Conservation (phyloP, 1,140 invertebrate genomes). For the Macrobrachium nipponense region DNA sequence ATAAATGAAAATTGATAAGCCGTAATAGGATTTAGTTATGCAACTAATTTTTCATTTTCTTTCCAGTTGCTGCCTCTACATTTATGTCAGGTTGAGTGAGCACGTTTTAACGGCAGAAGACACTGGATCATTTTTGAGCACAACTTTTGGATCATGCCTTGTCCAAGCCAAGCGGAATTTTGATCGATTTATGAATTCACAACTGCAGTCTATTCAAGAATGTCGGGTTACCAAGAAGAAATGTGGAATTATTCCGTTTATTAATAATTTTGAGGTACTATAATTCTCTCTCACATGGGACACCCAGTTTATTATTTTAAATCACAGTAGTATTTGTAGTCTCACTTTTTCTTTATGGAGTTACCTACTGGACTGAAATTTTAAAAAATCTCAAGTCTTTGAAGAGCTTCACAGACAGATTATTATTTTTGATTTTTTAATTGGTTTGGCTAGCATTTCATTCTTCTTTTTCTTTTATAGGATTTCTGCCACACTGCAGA, state of each 20-base stretch:
- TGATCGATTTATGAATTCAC: conserved; percentile 91
- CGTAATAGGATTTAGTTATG: no score
- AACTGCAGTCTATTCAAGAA: conserved; percentile 86
- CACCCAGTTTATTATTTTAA: no score
- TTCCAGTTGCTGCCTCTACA: conserved; percentile 63
- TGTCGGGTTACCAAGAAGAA: conserved; percentile 79
- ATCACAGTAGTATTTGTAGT: no score
- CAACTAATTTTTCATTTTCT: not conserved
- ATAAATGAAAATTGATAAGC: no score
- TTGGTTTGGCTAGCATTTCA: not conserved
- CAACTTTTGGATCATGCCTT: conserved; percentile 87
- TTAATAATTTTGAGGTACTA: conserved; percentile 85
- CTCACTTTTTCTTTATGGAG: no score
- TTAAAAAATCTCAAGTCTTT: no score
- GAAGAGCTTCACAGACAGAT: no score
- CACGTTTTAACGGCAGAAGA: conserved; percentile 92
- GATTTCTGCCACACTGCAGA: conserved; percentile 90
- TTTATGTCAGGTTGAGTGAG: conserved; percentile 75
- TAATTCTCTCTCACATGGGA: not conserved
- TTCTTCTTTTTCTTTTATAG: conserved; percentile 67
- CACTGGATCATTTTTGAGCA: conserved; percentile 90
- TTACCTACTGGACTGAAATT: no score
- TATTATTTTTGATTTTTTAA: not conserved
- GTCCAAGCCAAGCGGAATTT: conserved; percentile 95
- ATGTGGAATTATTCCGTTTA: conserved; percentile 92